Percentiles rank a stretch among this genome's conserved stretches.
Evolutionary conservation across 2,113 vertebrate species (phyloP).

Genomic region (Plecotus auritus): DNA sequence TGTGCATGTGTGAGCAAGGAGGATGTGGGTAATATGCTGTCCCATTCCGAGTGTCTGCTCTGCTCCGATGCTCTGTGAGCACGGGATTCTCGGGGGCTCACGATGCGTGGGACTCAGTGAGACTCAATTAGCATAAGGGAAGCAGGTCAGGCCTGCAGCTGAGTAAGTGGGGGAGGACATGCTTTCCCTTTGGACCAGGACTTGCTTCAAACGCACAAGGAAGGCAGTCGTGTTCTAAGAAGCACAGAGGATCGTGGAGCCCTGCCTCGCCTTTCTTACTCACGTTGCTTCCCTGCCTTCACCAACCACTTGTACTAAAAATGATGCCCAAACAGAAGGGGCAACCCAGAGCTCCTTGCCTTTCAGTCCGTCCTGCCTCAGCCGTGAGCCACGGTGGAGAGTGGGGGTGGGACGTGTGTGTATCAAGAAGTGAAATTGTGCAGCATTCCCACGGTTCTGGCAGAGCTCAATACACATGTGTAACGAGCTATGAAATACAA

Average conservation of each 20-base stretch:
- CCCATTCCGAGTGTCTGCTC: not conserved
- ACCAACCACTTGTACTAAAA: not conserved
- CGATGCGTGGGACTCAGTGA: not conserved
- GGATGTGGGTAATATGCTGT: fast-evolving
- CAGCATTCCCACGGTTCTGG: not conserved
- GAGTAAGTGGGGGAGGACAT: not conserved
- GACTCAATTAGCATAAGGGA: fast-evolving
- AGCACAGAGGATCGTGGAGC: not conserved
- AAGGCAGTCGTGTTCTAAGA: not conserved
- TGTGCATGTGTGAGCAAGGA: not conserved
- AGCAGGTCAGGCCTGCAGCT: not conserved
- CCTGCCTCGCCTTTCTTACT: not conserved
- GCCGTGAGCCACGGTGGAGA: not conserved
- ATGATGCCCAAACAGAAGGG: not conserved
- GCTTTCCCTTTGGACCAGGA: not conserved
- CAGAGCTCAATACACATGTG: not conserved
- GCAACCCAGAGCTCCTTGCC: not conserved
- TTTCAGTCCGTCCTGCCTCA: not conserved
- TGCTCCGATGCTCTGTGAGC: not conserved
- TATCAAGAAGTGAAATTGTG: not conserved
- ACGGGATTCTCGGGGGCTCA: not conserved
- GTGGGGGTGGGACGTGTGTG: not conserved
- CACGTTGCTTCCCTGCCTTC: not conserved
- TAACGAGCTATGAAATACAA: fast-evolving
- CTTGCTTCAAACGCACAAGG: not conserved